Conservation (phyloP, 2,888 invertebrate genomes). For the Drosophila trichaetosa region DNA sequence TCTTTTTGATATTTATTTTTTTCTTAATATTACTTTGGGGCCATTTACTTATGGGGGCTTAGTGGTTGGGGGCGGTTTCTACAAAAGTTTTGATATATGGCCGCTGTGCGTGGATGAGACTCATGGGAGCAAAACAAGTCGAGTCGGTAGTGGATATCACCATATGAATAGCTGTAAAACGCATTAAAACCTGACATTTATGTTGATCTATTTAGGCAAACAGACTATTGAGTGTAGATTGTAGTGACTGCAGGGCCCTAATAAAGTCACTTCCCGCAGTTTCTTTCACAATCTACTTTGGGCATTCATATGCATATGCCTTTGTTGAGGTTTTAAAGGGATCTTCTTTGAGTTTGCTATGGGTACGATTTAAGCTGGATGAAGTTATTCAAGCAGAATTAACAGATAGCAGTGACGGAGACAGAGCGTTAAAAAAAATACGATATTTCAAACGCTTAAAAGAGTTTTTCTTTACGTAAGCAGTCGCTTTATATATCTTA, state of each 20-base stretch:
- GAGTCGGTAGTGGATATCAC: slow-evolving; percentile 58
- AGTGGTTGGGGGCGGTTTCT: slow-evolving; percentile 47
- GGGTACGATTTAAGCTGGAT: slow-evolving; percentile 32
- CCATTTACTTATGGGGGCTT: slow-evolving; percentile 52
- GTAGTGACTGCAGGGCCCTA: slow-evolving; percentile 39
- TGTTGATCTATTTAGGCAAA: slow-evolving; percentile 75
- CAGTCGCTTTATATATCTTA: background rate
- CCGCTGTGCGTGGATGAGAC: slow-evolving; percentile 29
- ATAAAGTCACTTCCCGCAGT: slow-evolving; percentile 62
- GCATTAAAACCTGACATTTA: slow-evolving; percentile 71
- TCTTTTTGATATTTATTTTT: slow-evolving; percentile 1
- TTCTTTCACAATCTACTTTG: slow-evolving; percentile 26
- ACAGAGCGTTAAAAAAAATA: background rate
- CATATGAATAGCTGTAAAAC: slow-evolving; percentile 62
- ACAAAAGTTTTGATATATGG: slow-evolving; percentile 55
- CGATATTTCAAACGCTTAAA: slow-evolving; percentile 2
- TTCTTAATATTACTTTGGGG: slow-evolving; percentile 12
- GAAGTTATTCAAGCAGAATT: slow-evolving; percentile 32
- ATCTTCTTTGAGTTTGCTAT: background rate
- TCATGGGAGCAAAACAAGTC: slow-evolving; percentile 19
- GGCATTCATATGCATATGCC: slow-evolving; percentile 42
- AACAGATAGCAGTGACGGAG: slow-evolving; percentile 6
- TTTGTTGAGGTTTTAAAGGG: slow-evolving; percentile 28
- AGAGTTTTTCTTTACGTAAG: slow-evolving; percentile 2
- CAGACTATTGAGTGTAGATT: slow-evolving; percentile 45